Evolutionary conservation across 2,797 vertebrate species (phyloP), one percentile per base, ranked within the genome.

Genomic region (Sus cebifrons): DNA sequence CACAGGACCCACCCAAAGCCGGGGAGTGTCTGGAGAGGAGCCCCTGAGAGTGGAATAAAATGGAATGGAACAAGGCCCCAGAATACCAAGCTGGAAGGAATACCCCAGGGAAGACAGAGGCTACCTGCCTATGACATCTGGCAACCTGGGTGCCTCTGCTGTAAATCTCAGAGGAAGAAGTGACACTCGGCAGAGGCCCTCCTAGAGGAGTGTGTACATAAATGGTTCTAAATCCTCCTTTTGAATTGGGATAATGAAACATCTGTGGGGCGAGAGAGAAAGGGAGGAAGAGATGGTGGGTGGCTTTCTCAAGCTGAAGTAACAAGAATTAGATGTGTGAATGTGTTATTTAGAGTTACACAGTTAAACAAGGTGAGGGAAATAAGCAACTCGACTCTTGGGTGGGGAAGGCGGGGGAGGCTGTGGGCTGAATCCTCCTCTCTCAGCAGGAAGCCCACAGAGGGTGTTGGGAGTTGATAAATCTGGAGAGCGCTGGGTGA

Each of bases 241-340:
- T 89, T 83, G 71, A 83, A 78, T 75, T 73, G 65, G 79, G 75
- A 73, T 32, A 90, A 81, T 85, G 94, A 87, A 70, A 79, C 65
- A 65, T 87, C 89, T 32, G 60, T 18, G 44, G 21, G 60, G 21
- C 58, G 44, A 27, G 11, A 58, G 36, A 68, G 20, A 40, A 49
- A 36, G 6, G 14, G 6, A 29, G 58, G 17, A 36, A 21, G 36
- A 64, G 17, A n/a, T 32, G 27, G 44, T 2, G 29, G 20, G 29
- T 3, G 67, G 29, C 9, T 18, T 91, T 89, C 62, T 64, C 3
- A 1, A 64, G 32, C 58, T 62, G 44, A 64, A 29, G 54, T 23
- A 32, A 58, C 23, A 58, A 89, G 71, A 85, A 40, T 79, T 75
- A 49, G 56, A 71, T 54, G 44, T 32, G 71, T 71, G 52, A 68